These are phyloP conservation scores for Drosophila melanica DNA, from an alignment of 1,140 invertebrate species.

Conservation along the genomic window DNA sequence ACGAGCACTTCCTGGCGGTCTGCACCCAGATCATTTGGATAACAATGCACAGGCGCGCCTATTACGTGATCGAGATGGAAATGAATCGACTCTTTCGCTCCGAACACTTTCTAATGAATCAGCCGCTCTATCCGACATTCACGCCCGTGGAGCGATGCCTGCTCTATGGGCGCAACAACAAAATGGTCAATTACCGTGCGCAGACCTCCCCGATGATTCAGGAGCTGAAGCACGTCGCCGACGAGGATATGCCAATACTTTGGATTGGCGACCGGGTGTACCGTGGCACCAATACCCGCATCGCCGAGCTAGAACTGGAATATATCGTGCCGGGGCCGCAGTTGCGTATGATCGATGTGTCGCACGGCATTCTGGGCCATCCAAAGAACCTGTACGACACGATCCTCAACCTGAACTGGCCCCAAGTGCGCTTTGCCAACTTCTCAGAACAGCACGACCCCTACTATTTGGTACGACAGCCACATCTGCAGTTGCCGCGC, in stretches of 20 bases:
- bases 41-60: slow-evolving; percentile 60
- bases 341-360: slow-evolving; percentile 59
- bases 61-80: slow-evolving; percentile 66
- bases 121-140: slow-evolving; percentile 48
- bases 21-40: slow-evolving; percentile 68
- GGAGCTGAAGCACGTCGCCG: slow-evolving; percentile 55
- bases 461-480: slow-evolving; percentile 57
- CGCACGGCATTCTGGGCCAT: slow-evolving; percentile 71
- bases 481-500: slow-evolving; percentile 53
- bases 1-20: slow-evolving; percentile 63
- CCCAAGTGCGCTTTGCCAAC: slow-evolving; percentile 50
- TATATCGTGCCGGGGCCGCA: slow-evolving; percentile 64
- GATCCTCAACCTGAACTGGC: slow-evolving; percentile 60
- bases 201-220: slow-evolving; percentile 68
- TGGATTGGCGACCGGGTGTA: slow-evolving; percentile 73
- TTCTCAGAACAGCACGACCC: slow-evolving; percentile 62
- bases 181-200: slow-evolving; percentile 60
- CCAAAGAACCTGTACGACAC: slow-evolving; percentile 68
- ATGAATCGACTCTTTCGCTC: slow-evolving; percentile 71
- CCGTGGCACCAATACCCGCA: slow-evolving; percentile 62
- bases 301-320: slow-evolving; percentile 65
- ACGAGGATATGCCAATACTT: slow-evolving; percentile 61
- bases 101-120: slow-evolving; percentile 61
- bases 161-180: slow-evolving; percentile 62
- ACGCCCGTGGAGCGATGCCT: slow-evolving; percentile 48